Base-by-base conservation (phyloP, 2,888 invertebrate species). In the Eupsilia transversa region DNA sequence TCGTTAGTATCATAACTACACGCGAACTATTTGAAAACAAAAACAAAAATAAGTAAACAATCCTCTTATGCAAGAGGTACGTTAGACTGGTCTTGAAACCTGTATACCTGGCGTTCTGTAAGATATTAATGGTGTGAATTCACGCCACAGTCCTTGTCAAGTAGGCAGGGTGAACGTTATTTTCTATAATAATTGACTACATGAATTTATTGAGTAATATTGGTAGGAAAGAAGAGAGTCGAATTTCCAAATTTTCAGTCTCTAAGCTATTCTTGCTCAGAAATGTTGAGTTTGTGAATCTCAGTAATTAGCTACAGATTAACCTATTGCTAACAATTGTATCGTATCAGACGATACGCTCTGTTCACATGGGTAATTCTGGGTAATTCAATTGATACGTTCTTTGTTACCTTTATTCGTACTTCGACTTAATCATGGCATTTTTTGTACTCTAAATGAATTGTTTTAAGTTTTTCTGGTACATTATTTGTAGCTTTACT, bases 1-100 rank as follows among this genome's bases (percentile, higher is more conserved):
- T 83, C 78, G 81, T 79, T 80, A 84, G 81, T 86, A 88, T 86
- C 81, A 87, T 86, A 86, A 86, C 80, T 86, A 83, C 82, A 82
- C 74, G 77, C 78, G 72, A 86, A 87, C 84, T 89, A 87, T 91
- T 88, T 81, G 84, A 89, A 88, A 91, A 91, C 87, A 92, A 88
- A 89, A 91, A 91, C 89, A 89, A 86, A 75, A 82, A 82, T 41
- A 84, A 78, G 78, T 79, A 84, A 86, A 84, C 84, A 85, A 79
- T 72, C 49, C 46, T 75, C 72, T 83, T 84, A 84, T 81, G 82
- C 75, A 76, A 82, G 78, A 66, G 69, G 67, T 69, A 74, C 71
- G 77, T 66, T 80, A 72, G 79, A 72, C 67, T 72, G 38, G 67
- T 79, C 75, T 79, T 63, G 59, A 78, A 77, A 74, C 72, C 72